Conservation (phyloP, 2,888 invertebrate genomes). For the Mylabris sibirica region DNA sequence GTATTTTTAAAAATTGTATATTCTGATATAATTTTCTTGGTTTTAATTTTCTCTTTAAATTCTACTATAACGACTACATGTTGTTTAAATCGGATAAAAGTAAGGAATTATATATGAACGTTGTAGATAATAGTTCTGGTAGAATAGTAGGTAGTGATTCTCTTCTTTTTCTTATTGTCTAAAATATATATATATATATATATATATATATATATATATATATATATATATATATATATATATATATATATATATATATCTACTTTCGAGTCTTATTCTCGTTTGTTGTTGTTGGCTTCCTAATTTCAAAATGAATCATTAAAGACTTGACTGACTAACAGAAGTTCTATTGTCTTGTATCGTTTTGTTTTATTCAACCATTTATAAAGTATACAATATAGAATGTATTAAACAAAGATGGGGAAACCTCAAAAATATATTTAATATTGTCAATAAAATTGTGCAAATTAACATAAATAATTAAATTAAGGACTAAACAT, state of each 20-base stretch:
- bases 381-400: not conserved
- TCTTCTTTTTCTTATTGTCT: slow-evolving; percentile 11
- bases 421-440: not conserved
- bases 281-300: slow-evolving; percentile 34
- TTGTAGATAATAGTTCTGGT: slow-evolving; percentile 23
- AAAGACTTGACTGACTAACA: slow-evolving; percentile 11
- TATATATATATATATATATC: not conserved
- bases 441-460: not conserved
- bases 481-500: not conserved
- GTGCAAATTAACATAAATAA: no score
- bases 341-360: not conserved
- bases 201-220: no score
- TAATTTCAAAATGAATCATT: slow-evolving; percentile 37
- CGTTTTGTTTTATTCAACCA: slow-evolving; percentile 2
- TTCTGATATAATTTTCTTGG: not conserved
- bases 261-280: slow-evolving; percentile 32
- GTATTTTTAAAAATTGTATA: not conserved
- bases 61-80: not conserved
- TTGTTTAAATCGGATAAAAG: slow-evolving; percentile 32
- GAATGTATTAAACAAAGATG: not conserved
- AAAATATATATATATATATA: not conserved
- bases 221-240: no score
- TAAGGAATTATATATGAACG: slow-evolving; percentile 30
- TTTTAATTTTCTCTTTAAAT: not conserved
- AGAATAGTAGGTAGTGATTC: slow-evolving; percentile 19